Conservation (phyloP, 1,140 invertebrate species). For the Lamellibrachia luymesi region DNA sequence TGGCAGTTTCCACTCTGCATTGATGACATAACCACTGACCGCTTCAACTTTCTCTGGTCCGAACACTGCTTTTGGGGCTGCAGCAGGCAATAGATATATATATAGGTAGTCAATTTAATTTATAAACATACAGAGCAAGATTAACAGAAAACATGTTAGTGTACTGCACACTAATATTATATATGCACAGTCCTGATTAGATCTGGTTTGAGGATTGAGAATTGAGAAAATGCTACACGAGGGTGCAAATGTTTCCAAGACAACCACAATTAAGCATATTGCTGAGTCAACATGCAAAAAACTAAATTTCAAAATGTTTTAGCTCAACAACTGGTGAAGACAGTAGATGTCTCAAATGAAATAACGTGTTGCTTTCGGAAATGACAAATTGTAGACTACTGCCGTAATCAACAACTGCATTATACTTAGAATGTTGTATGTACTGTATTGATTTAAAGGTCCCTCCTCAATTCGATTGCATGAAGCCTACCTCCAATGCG, state of each 20-base stretch:
- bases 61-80: conserved; percentile 47
- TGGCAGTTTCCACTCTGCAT: conserved; percentile 45
- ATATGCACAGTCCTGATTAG: not conserved
- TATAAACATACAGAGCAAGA: not conserved
- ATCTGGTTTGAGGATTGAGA: too few species aligned
- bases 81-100: conserved; percentile 11
- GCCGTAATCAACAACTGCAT: too few species aligned
- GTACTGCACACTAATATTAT: not conserved
- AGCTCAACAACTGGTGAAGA: too few species aligned
- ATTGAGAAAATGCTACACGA: too few species aligned
- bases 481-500: conserved; percentile 48
- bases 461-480: not conserved
- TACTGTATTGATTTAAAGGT: too few species aligned
- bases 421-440: too few species aligned
- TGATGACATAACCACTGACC: conserved; percentile 41
- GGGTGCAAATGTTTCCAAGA: too few species aligned
- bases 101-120: too few species aligned
- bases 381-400: too few species aligned
- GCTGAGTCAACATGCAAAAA: not conserved
- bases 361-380: too few species aligned
- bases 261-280: not conserved
- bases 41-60: conserved; percentile 38
- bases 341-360: too few species aligned
- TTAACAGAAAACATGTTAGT: not conserved
- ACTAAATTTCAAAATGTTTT: not conserved